Evolutionary conservation across 2,888 invertebrate genomes (phyloP), one percentile per base, ranked within the genome.

Genomic region (Athetis lepigone): DNA sequence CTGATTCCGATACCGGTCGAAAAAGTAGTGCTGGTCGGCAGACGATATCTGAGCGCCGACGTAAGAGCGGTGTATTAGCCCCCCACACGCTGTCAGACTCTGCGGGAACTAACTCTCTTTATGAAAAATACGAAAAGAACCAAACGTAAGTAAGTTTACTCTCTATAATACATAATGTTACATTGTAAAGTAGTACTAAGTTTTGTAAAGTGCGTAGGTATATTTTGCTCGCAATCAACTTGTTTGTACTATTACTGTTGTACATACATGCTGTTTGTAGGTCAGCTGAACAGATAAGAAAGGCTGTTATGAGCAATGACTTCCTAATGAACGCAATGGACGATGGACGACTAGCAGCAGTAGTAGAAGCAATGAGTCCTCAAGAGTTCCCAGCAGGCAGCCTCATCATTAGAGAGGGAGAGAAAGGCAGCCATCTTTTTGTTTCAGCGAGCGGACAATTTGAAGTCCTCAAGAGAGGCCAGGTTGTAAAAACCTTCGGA

Each of bases 371-470:
- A 4, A 98, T 98, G 98, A 97, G 96, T 80, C 96, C 97, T 11
- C 96, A 97, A 77, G 95, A 95, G 71, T 97, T 96, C 82, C 92
- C 95, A 25, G 95, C 96, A 39, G 96, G 96, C 47, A 96, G 96
- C 75, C 96, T 96, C 70, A 97, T 98, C 63, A 97, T 98, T 71
- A 95, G 96, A 33, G 98, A 98, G 88, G 97, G 97, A 29, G 98
- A 98, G 86, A 96, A 97, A 70, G 98, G 99, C 19, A 97, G 98
- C 56, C 98, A 98, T 85, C 96, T 99, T 57, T 99, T 96, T 85
- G 98, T 98, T 1, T 98, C 98, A 0, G 97, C 97, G 75, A 96
- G 97, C 74, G 99, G 99, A 23, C 96, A 97, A 75, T 97, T 98
- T 84, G 98, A 98, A 89, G 98, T 99, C 13, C 96, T 97, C 36